Evolutionary conservation across 1,140 invertebrate species (phyloP).

Genomic region (Anastatus disparis): DNA sequence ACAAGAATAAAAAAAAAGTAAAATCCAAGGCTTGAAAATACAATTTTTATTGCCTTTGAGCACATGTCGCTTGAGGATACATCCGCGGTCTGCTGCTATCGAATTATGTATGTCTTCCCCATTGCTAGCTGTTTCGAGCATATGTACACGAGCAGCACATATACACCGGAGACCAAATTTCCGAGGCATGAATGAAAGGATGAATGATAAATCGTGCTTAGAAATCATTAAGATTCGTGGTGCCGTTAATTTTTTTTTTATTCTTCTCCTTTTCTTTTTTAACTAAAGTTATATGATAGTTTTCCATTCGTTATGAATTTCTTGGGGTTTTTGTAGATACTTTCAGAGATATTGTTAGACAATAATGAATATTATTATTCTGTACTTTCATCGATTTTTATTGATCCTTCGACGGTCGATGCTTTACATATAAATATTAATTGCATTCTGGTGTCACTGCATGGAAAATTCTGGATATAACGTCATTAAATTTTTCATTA

Average conservation of each 20-base stretch:
- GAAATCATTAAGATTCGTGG: background rate
- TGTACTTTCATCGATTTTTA: no score
- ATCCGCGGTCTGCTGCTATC: background rate
- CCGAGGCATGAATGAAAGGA: background rate
- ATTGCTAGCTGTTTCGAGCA: background rate
- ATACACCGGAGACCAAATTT: background rate
- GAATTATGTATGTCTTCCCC: background rate
- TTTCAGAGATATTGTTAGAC: no score
- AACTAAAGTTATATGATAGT: background rate
- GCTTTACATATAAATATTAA: no score
- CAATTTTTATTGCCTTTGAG: background rate
- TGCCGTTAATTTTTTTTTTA: background rate
- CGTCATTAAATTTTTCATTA: no score
- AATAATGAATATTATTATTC: no score
- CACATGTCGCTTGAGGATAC: constrained; percentile 1
- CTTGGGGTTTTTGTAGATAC: no score
- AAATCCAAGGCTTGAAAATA: background rate
- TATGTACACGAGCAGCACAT: no score
- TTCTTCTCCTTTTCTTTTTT: background rate
- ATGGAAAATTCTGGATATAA: no score
- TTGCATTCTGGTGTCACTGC: no score
- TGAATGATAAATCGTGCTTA: background rate
- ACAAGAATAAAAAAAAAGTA: background rate
- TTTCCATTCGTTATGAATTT: background rate
- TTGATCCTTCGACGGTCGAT: no score